Conservation (phyloP, 1,140 invertebrate species). For the Tribolium madens region DNA sequence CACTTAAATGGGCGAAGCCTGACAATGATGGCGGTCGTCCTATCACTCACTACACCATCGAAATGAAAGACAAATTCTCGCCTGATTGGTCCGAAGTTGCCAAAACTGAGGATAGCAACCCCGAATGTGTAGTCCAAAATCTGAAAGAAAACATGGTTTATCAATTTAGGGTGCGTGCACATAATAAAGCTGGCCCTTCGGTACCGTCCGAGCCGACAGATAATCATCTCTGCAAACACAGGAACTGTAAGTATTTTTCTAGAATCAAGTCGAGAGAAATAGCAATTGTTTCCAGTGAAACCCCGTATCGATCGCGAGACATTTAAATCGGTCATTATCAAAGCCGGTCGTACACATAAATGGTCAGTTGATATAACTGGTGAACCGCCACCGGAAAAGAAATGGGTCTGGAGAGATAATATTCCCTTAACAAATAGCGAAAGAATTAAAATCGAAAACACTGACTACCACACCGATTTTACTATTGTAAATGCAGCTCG, state of each 20-base stretch:
- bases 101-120: constrained; percentile 82
- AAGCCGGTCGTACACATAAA: constrained; percentile 90
- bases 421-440: constrained; percentile 85
- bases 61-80: constrained; percentile 96
- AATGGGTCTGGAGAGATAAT: constrained; percentile 89
- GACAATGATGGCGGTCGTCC: constrained; percentile 92
- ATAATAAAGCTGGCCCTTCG: constrained; percentile 91
- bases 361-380: constrained; percentile 92
- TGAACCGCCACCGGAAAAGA: constrained; percentile 88
- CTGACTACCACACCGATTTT: constrained; percentile 93
- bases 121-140: constrained; percentile 85
- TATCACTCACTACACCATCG: constrained; percentile 94
- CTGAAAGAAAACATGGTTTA: constrained; percentile 95
- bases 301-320: constrained; percentile 93
- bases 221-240: constrained; percentile 93
- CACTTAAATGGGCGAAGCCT: constrained; percentile 91
- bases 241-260: constrained; percentile 80
- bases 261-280: constrained; percentile 16
- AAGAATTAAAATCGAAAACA: constrained; percentile 89
- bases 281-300: constrained; percentile 68
- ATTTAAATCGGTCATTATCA: constrained; percentile 87
- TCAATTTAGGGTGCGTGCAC: constrained; percentile 91
- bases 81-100: constrained; percentile 89
- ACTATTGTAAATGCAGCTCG: constrained; percentile 84
- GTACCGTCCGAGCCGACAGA: constrained; percentile 92